phyloP scores from a whole-genome alignment of 2,113 vertebrate genomes.

The Sitta europaea region DNA sequence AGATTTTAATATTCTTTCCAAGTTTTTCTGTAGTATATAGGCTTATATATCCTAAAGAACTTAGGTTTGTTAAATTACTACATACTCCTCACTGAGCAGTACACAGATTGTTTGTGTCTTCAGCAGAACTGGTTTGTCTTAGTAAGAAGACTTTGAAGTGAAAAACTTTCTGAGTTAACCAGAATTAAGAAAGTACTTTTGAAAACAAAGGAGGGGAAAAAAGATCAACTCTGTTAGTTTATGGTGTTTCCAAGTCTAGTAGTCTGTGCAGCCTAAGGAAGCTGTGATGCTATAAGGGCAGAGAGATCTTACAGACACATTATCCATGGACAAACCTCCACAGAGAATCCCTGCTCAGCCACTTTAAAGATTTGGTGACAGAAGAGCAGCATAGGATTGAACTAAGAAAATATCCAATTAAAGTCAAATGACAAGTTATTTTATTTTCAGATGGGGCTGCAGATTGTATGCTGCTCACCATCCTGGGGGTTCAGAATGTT shows the following conservation, averaged over 20 bases:
- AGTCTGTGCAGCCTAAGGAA: neutral
- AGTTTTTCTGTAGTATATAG: neutral
- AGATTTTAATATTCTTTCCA: neutral
- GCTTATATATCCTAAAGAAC: neutral
- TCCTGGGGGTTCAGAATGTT: neutral
- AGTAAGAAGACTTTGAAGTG: neutral
- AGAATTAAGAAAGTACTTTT: neutral
- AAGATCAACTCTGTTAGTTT: neutral
- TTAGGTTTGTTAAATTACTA: neutral
- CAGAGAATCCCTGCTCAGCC: fast-evolving
- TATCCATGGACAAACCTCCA: neutral
- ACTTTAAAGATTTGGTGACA: neutral
- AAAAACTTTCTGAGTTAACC: neutral
- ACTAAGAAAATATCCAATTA: neutral
- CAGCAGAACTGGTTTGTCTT: neutral
- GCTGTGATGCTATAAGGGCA: neutral
- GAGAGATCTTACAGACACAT: neutral
- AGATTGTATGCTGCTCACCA: neutral
- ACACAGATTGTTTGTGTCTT: neutral
- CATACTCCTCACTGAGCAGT: neutral
- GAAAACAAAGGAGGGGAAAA: neutral
- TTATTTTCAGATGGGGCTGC: neutral
- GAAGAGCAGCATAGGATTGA: neutral
- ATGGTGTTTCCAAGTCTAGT: neutral
- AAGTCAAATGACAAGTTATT: neutral